Evolutionary conservation across 2,113 vertebrate genomes (phyloP), one percentile per base, ranked within the genome.

Genomic region (Proteles cristata): DNA sequence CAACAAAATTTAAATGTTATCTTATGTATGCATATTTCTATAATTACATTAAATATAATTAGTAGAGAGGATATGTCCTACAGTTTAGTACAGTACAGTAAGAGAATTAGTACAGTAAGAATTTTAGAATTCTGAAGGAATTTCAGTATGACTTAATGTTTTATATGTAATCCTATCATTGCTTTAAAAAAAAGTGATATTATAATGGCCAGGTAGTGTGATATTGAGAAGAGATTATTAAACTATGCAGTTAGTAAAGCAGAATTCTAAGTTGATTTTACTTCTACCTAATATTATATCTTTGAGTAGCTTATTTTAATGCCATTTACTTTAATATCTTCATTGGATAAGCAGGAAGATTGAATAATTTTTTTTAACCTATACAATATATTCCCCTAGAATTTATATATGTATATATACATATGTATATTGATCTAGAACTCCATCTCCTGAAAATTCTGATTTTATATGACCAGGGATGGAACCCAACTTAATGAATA

Each of bases 41-140:
- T 90, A 82, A 35, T 33, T 9, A 31, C 8, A 65, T 16, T 83
- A 80, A 90, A 96, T 68, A 35, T 85, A 76, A 69, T 63, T 23
- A 71, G 1, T 23, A 28, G 26, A 94, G 79, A 79, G 11, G 45
- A 61, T 89, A 90, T 17, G 84, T 88, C 25, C 28, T 93, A 53
- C 25, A 81, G 8, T 68, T 85, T 21, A 68, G 33, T 65, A 43
- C 1, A 65, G 5, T 48, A 77, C 7, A 76, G 26, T 76, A 76
- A 16, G 74, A 28, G 74, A 48, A 48, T 26, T 74, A 45, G 23
- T 74, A 15, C 39, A 74, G 39, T 73, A 76, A 68, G 9, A 94
- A 50, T 95, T 92, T 90, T 11, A 73, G 9, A 69, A 88, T 88
- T 73, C 12, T 31, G 76, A 58, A 94, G n/a, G 26, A 92, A 68